phyloP scores from a whole-genome alignment of 2,888 invertebrate species.

The Selenia dentaria region DNA sequence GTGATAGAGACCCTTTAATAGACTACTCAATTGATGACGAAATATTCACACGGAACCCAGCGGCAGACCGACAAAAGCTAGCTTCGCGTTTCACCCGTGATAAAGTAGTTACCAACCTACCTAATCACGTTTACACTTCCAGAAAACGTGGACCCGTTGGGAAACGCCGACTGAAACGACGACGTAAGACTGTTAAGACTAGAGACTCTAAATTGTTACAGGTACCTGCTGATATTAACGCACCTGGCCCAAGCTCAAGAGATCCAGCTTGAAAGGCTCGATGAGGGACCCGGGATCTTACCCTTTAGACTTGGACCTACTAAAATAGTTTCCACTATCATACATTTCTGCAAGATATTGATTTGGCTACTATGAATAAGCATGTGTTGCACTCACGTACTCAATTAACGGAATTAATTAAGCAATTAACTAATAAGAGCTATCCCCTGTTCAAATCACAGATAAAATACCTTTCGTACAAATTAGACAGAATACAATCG shows the following conservation, averaged over 20 bases:
- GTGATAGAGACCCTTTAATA: constrained; percentile 26
- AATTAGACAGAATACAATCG: not conserved
- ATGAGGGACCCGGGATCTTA: no score
- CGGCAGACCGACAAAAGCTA: constrained; percentile 32
- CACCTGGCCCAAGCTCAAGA: no score
- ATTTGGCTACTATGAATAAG: not conserved
- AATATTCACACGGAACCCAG: constrained; percentile 30
- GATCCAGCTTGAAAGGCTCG: no score
- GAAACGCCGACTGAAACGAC: constrained; percentile 30
- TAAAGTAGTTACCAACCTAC: constrained; percentile 31
- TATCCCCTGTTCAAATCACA: not conserved
- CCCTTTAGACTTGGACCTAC: constrained; percentile 14
- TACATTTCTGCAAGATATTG: not conserved
- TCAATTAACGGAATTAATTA: not conserved
- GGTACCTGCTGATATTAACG: constrained; percentile 27
- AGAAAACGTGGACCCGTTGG: constrained; percentile 34
- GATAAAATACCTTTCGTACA: not conserved
- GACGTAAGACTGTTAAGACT: constrained; percentile 31
- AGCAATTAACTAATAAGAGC: not conserved
- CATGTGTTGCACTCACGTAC: not conserved
- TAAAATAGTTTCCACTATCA: not conserved
- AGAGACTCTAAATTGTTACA: constrained; percentile 37
- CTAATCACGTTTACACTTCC: constrained; percentile 36
- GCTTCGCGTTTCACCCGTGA: constrained; percentile 36
- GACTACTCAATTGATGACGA: constrained; percentile 28